A percentile compares a stretch with the other conserved stretches of the same genome.
phyloP scores from a whole-genome alignment of 1,140 invertebrate genomes.

The Cydia pomonella region DNA sequence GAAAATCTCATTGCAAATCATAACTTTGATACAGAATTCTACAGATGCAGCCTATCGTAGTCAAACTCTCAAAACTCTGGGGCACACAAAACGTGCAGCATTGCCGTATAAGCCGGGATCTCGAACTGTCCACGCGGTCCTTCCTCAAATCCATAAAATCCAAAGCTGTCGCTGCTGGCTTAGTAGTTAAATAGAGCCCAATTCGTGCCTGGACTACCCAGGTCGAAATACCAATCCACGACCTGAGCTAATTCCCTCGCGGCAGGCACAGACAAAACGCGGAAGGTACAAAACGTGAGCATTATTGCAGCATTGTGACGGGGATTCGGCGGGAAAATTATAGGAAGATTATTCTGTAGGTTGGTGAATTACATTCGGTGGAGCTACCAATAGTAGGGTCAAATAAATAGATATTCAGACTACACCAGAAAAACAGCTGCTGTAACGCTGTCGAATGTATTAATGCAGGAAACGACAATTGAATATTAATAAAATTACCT shows the following conservation, averaged over 20 bases:
- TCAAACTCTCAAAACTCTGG: no score
- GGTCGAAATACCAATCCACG: conserved; percentile 25
- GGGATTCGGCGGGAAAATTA: conserved; percentile 15
- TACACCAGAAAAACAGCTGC: no score
- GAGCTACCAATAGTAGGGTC: no score
- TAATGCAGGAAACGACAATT: no score
- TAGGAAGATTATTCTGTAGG: not conserved
- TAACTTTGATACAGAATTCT: no score
- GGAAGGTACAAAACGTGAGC: conserved; percentile 19
- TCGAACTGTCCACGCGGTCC: not conserved
- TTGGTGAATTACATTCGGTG: not conserved
- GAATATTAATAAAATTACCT: no score
- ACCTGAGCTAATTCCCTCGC: conserved; percentile 15
- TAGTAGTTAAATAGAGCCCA: not conserved
- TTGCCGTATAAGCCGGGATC: no score
- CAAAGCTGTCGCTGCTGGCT: not conserved
- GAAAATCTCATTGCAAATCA: no score
- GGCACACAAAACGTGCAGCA: no score
- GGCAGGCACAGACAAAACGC: conserved; percentile 24
- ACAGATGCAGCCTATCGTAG: no score
- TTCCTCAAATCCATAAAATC: not conserved
- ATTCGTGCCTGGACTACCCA: conserved; percentile 31
- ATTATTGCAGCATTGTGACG: conserved; percentile 21
- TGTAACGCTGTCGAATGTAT: no score
- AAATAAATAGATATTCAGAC: no score